Percentiles rank a stretch among this genome's conserved stretches.
These are phyloP conservation scores for Brachyistius frenatus DNA, from an alignment of 2,113 vertebrate genomes.

Conservation along the genomic window DNA sequence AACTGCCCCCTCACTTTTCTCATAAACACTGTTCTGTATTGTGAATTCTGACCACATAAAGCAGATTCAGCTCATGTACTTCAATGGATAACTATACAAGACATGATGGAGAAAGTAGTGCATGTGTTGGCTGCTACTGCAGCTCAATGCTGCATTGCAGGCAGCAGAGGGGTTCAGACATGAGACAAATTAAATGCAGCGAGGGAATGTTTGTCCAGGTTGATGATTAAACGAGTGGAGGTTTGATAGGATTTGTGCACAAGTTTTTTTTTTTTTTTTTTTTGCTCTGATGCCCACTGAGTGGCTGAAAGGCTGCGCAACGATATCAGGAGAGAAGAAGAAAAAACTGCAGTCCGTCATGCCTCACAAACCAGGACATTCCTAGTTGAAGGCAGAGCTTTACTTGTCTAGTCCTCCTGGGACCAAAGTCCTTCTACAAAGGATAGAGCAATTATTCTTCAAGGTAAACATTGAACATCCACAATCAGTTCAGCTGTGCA, in stretches of 20 bases:
- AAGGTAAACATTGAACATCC: constrained; percentile 48
- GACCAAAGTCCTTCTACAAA: constrained; percentile 36
- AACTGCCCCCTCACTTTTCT: constrained; percentile 4
- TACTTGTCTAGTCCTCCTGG: constrained; percentile 36
- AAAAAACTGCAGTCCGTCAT: constrained; percentile 30
- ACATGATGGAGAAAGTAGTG: constrained; percentile 34
- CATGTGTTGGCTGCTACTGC: constrained; percentile 45
- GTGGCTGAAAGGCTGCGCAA: constrained; percentile 40
- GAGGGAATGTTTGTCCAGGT: constrained; percentile 50
- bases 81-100: constrained; percentile 26
- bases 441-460: constrained; percentile 45
- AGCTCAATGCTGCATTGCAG: constrained; percentile 40
- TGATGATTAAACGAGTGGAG: constrained; percentile 50
- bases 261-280: constrained; percentile 28
- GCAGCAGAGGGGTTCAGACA: constrained; percentile 43
- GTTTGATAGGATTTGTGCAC: constrained; percentile 61
- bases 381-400: constrained; percentile 48
- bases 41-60: constrained; percentile 32
- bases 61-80: constrained; percentile 31
- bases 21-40: constrained; percentile 34
- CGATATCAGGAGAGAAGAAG: constrained; percentile 16
- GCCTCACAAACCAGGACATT: constrained; percentile 63
- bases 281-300: constrained; percentile 40
- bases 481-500: not conserved
- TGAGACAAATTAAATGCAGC: constrained; percentile 57